Conservation (phyloP, 2,888 invertebrate species). For the Brachypterus glaber region DNA sequence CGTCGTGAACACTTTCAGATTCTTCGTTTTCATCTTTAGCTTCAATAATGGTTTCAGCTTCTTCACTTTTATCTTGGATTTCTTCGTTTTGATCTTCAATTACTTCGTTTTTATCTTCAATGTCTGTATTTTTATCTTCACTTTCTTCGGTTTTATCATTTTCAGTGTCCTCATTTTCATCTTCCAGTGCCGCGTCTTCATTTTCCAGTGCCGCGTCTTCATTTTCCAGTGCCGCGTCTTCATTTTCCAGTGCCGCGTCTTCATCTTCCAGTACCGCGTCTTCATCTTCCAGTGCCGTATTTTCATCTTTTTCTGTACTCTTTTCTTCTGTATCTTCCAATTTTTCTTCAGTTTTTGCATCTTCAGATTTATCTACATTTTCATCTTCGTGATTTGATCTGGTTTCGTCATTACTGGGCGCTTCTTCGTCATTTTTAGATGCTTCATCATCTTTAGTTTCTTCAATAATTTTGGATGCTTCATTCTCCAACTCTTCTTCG, state of each 20-base stretch:
- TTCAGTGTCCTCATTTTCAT: slow-evolving; percentile 2
- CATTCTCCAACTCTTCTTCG: slow-evolving; percentile 8
- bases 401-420: slow-evolving; percentile 5
- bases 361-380: slow-evolving; percentile 6
- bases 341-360: slow-evolving; percentile 5
- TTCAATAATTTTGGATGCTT: slow-evolving; percentile 2
- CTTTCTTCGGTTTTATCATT: slow-evolving; percentile 7
- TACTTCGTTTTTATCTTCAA: neutral
- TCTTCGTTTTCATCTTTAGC: slow-evolving; percentile 4
- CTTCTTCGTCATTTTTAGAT: slow-evolving; percentile 7
- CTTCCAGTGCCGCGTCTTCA: neutral
- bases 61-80: neutral
- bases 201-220: slow-evolving; percentile 5
- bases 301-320: neutral
- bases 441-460: slow-evolving; percentile 2
- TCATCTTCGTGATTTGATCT: neutral
- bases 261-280: neutral
- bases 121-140: slow-evolving; percentile 1
- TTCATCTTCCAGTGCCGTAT: neutral
- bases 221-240: neutral
- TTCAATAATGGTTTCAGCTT: neutral
- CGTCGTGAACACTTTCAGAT: slow-evolving; percentile 8
- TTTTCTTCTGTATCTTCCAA: slow-evolving; percentile 3
- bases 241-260: slow-evolving; percentile 3
- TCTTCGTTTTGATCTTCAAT: neutral